Conservation (phyloP, 2,113 vertebrate genomes). For the Odontophorus gujanensis region DNA sequence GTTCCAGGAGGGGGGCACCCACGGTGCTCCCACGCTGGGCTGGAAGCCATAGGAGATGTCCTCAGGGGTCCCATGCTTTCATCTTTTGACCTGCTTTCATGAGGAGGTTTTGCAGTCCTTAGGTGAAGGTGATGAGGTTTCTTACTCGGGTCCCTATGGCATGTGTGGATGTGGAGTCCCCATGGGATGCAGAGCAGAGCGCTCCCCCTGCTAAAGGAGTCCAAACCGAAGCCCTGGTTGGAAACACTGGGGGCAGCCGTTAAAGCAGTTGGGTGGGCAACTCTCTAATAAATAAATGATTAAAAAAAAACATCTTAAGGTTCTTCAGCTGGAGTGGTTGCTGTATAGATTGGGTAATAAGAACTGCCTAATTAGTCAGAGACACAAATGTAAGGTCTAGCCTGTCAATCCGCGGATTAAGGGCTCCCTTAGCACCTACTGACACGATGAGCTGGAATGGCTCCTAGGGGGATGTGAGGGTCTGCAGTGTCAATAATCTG, state of each 20-base stretch:
- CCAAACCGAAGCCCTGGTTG: not conserved
- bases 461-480: conserved; percentile 59
- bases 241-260: not conserved
- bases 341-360: conserved; percentile 12
- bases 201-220: rapidly evolving
- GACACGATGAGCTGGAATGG: conserved; percentile 49
- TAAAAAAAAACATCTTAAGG: conserved; percentile 3
- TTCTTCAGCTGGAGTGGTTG: not conserved
- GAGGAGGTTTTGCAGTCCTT: not conserved
- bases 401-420: conserved; percentile 60
- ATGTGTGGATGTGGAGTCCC: not conserved
- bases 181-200: not conserved
- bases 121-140: not conserved
- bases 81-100: not conserved
- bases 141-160: not conserved
- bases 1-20: not conserved
- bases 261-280: not conserved
- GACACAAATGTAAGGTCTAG: conserved; percentile 56
- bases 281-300: not conserved
- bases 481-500: conserved; percentile 62
- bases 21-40: not conserved
- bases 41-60: conserved; percentile 3
- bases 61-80: not conserved
- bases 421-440: conserved; percentile 16
- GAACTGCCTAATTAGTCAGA: conserved; percentile 50